phyloP scores from a whole-genome alignment of 1,140 invertebrate species.

The Pogonomyrmex barbatus region DNA sequence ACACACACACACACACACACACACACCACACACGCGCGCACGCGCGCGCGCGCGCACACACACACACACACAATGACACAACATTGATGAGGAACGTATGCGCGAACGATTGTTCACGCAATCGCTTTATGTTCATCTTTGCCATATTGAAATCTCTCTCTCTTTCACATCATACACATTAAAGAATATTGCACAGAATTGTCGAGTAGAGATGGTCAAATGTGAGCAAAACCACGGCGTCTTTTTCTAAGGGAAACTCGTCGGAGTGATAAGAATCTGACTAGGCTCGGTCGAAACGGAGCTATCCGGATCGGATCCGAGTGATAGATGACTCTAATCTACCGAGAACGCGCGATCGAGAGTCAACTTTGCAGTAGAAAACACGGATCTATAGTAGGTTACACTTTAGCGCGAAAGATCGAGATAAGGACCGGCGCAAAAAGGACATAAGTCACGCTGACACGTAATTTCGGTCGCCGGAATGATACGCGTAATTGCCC shows the following conservation, averaged over 20 bases:
- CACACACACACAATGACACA: not conserved
- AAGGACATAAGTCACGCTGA: slow-evolving; percentile 51
- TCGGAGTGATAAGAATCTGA: slow-evolving; percentile 76
- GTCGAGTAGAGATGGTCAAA: slow-evolving; percentile 53
- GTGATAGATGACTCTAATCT: slow-evolving; percentile 82
- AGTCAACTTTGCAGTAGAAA: slow-evolving; percentile 42
- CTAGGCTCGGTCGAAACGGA: slow-evolving; percentile 58
- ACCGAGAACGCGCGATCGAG: slow-evolving; percentile 50
- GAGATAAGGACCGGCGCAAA: slow-evolving; percentile 37
- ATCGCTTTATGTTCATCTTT: slow-evolving; percentile 22
- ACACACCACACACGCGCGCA: not conserved
- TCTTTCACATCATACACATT: not conserved
- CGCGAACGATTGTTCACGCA: not conserved
- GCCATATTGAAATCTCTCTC: slow-evolving; percentile 34
- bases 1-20: not conserved
- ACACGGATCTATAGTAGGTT: slow-evolving; percentile 51
- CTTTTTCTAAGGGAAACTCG: slow-evolving; percentile 56
- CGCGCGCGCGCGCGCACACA: not conserved
- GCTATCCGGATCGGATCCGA: slow-evolving; percentile 80
- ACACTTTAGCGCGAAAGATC: slow-evolving; percentile 23
- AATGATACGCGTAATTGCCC: slow-evolving; percentile 60
- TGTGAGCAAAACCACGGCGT: not conserved
- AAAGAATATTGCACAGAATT: slow-evolving; percentile 45
- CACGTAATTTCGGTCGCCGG: slow-evolving; percentile 54
- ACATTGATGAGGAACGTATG: not conserved